Conservation (phyloP, 2,113 vertebrate genomes). For the Thryonomys swinderianus region DNA sequence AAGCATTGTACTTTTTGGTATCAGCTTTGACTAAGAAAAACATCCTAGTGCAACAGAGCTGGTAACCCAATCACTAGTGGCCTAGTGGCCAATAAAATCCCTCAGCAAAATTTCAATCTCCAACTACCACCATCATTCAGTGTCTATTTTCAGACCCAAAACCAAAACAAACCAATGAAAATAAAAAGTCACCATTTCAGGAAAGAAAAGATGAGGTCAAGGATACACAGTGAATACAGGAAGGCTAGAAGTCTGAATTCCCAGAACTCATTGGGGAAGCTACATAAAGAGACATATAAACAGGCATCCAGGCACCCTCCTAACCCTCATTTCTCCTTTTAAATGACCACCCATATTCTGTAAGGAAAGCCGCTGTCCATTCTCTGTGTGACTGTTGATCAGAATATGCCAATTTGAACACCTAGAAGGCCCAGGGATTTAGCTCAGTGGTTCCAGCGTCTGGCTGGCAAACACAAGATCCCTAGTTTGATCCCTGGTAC, state of each 20-base stretch:
- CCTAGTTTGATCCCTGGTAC: too few species aligned
- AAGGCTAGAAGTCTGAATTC: background rate
- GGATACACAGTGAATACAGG: background rate
- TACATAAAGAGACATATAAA: background rate
- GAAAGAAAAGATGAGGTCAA: slow-evolving; percentile 6
- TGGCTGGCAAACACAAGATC: too few species aligned
- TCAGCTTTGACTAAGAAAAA: slow-evolving; percentile 47
- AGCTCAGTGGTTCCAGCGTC: too few species aligned
- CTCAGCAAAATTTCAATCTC: slow-evolving; percentile 27
- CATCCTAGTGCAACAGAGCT: background rate
- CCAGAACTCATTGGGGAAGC: background rate
- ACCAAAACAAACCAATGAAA: background rate
- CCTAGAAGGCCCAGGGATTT: background rate
- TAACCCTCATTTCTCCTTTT: background rate
- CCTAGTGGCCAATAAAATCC: background rate
- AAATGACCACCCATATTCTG: background rate
- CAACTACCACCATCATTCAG: background rate
- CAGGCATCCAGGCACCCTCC: background rate
- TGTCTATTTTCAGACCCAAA: background rate
- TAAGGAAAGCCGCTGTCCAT: background rate
- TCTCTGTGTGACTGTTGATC: background rate
- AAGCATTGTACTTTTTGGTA: background rate
- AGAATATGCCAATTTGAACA: background rate
- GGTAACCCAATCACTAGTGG: background rate
- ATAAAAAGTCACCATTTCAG: background rate